Percentiles rank a stretch among this genome's conserved stretches.
Conservation (phyloP, 2,888 invertebrate genomes). For the Brachypalpus laphriformis region DNA sequence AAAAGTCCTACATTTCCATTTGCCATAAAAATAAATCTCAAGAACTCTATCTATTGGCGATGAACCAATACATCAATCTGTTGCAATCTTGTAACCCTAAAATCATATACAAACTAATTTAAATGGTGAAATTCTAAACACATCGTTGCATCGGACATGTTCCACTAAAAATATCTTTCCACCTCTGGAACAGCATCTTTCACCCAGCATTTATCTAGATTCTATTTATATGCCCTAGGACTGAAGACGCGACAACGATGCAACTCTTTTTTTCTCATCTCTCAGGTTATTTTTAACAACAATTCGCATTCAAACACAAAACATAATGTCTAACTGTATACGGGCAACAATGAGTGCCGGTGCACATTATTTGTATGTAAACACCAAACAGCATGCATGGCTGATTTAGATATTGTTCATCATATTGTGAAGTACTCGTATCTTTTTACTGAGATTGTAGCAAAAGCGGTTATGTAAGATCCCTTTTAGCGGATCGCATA, state of each 20-base stretch:
- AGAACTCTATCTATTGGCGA: slow-evolving; percentile 18
- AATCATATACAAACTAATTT: neutral
- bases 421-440: neutral
- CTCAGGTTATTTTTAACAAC: slow-evolving; percentile 55
- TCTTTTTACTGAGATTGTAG: slow-evolving; percentile 51
- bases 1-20: slow-evolving; percentile 12
- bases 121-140: slow-evolving; percentile 19
- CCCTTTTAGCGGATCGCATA: neutral
- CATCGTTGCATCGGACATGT: slow-evolving; percentile 28
- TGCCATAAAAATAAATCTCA: slow-evolving; percentile 21
- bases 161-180: slow-evolving; percentile 51
- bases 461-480: slow-evolving; percentile 41
- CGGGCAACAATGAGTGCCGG: slow-evolving; percentile 8
- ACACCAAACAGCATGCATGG: slow-evolving; percentile 37
- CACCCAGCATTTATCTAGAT: neutral
- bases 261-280: slow-evolving; percentile 11
- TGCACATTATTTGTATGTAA: neutral
- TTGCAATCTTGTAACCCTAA: slow-evolving; percentile 18
- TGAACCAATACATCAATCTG: slow-evolving; percentile 36
- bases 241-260: slow-evolving; percentile 2
- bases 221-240: slow-evolving; percentile 46
- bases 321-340: slow-evolving; percentile 42
- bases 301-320: slow-evolving; percentile 38
- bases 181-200: slow-evolving; percentile 58
- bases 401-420: slow-evolving; percentile 17